Evolutionary conservation across 2,797 vertebrate species (phyloP).

Genomic region (Eulemur mongoz): DNA sequence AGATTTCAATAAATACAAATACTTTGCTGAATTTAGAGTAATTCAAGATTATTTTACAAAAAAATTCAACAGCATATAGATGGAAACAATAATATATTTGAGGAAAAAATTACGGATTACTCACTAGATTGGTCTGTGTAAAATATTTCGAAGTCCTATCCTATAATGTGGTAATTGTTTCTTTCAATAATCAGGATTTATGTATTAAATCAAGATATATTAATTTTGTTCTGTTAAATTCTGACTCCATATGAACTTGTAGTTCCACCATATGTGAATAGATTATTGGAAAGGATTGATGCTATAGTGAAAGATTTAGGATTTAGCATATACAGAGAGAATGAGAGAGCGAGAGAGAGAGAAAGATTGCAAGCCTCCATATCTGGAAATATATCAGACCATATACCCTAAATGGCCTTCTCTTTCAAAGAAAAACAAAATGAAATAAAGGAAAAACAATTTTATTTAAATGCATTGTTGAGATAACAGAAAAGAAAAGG

Average conservation of each 20-base stretch:
- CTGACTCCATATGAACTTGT: not conserved
- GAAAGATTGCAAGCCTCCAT: not conserved
- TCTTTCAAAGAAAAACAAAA: not conserved
- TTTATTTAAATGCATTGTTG: not conserved
- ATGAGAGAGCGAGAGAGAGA: not conserved
- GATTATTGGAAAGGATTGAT: not conserved
- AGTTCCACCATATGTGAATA: not conserved
- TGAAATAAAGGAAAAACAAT: not conserved
- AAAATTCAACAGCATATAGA: not conserved
- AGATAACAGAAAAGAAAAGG: not conserved
- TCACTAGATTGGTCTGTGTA: not conserved
- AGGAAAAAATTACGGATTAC: constrained; percentile 50
- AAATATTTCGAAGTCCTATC: constrained; percentile 66
- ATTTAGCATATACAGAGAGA: not conserved
- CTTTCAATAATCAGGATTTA: constrained; percentile 40
- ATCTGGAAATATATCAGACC: not conserved
- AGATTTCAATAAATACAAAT: constrained; percentile 21
- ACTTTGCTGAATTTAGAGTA: constrained; percentile 48
- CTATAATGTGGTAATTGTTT: not conserved
- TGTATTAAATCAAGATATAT: constrained; percentile 5
- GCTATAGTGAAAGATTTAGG: not conserved
- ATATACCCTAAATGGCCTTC: not conserved
- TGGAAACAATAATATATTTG: constrained; percentile 48
- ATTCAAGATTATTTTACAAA: constrained; percentile 49
- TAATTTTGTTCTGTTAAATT: constrained; percentile 59